Base-by-base conservation (phyloP, 2,113 vertebrate genomes). In the Lepisosteus oculatus region DNA sequence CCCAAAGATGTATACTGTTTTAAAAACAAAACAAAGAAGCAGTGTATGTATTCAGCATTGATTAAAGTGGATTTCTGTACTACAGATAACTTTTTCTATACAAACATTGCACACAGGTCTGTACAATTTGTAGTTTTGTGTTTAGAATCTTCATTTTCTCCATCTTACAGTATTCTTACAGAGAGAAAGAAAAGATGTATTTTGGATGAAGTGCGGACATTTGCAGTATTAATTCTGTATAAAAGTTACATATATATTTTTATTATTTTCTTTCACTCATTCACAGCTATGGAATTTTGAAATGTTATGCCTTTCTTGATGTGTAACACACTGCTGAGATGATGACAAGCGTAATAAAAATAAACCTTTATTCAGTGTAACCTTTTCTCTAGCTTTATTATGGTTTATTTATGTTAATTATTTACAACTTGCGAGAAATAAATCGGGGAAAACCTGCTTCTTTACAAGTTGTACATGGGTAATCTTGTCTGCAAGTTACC, bases 391-490 rank as follows among this genome's bases (percentile, higher is more conserved):
- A 77, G 68, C 74, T 76, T 76, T 57, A 68, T 56, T 67, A 65
- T 74, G 83, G 77, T 63, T 44, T 55, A 68, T 44, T 71, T 72
- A 64, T 77, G 76, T 7, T 73, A 73, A 55, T 81, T 72, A 77
- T 71, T 76, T 78, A 4, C 72, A 80, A 73, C 74, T 82, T 74
- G 29, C 29, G 2, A 29, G 29, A 29, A 29, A 29, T 29, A 29
- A 29, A 29, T 29, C 29, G 2, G 29, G 29, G 29, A 29, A 29
- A 29, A 29, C 29, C 29, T 29, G 29, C 29, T 29, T 29, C 29
- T 29, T 29, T 29, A 29, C 29, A 29, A 29, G 29, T 29, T 29
- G 1, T 29, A 29, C 29, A 29, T 29, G 29, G 29, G 29, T 29
- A 29, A 29, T 29, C 29, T 29, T 29, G 29, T 29, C 29, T 29